Evolutionary conservation across 2,888 invertebrate species (phyloP).

Genomic region (Kuschelorhynchus macadamiae): DNA sequence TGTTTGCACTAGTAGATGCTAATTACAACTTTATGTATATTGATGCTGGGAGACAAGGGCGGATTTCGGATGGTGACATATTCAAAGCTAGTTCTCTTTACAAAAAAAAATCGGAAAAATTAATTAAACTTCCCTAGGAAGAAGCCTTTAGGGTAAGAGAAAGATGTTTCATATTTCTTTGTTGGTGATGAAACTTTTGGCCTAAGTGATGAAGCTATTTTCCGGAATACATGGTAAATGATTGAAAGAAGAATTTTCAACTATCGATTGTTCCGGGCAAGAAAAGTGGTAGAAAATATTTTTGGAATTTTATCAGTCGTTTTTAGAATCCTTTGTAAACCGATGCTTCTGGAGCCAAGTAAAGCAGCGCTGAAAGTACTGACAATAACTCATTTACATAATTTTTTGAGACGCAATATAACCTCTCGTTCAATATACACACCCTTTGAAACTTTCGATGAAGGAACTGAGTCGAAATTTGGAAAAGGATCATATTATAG

Average conservation of each 20-base stretch:
- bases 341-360: constrained; percentile 42
- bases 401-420: constrained; percentile 34
- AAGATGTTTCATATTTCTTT: constrained; percentile 29
- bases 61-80: constrained; percentile 55
- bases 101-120: too few species aligned
- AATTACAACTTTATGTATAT: constrained; percentile 46
- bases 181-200: constrained; percentile 44
- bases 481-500: too few species aligned
- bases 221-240: constrained; percentile 45
- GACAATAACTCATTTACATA: constrained; percentile 35
- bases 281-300: constrained; percentile 40
- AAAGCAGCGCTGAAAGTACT: constrained; percentile 36
- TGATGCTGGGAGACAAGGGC: constrained; percentile 56
- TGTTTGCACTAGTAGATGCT: constrained; percentile 53
- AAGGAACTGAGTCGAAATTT: background rate
- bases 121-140: background rate
- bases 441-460: constrained; percentile 36
- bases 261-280: constrained; percentile 42
- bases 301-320: constrained; percentile 44
- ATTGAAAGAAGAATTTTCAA: constrained; percentile 52
- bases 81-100: too few species aligned
- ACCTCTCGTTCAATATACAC: constrained; percentile 35
- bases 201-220: constrained; percentile 52
- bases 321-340: constrained; percentile 42
- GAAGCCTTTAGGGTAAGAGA: background rate